Percentiles rank a stretch among this genome's conserved stretches.
These are phyloP conservation scores for Coelogynopora nodosa DNA, from an alignment of 2,888 invertebrate species.

Conservation along the genomic window DNA sequence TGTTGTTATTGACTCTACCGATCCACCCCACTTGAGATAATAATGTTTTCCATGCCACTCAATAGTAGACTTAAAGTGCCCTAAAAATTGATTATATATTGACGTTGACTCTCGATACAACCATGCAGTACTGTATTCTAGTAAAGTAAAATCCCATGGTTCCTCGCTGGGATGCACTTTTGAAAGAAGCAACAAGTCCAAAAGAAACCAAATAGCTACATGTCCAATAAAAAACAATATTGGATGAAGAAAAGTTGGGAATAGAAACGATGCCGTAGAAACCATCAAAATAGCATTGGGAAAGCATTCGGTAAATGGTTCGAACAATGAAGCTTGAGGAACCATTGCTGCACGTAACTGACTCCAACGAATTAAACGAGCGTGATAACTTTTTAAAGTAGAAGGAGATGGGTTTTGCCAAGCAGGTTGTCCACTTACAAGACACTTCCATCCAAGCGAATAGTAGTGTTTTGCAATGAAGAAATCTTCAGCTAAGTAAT, in stretches of 20 bases:
- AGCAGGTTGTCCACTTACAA: constrained; percentile 40
- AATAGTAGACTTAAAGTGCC: too few relatives aligned
- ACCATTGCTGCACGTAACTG: constrained; percentile 38
- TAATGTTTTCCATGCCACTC: too few relatives aligned
- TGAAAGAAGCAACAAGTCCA: constrained; percentile 38
- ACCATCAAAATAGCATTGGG: constrained; percentile 36
- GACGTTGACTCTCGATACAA: constrained; percentile 39
- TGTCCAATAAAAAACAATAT: constrained; percentile 42
- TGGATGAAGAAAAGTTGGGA: constrained; percentile 33
- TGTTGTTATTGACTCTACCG: too few relatives aligned
- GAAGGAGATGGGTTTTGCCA: constrained; percentile 39
- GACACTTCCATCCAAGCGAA: constrained; percentile 11
- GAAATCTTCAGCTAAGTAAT: constrained; percentile 94
- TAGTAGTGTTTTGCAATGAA: constrained; percentile 64
- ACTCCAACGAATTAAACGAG: constrained; percentile 43
- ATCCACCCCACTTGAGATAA: too few relatives aligned
- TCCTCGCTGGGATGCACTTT: constrained; percentile 36
- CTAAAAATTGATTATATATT: too few relatives aligned
- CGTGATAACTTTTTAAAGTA: constrained; percentile 30
- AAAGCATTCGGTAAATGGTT: constrained; percentile 44
- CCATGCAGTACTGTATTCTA: constrained; percentile 40
- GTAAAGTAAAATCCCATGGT: background rate
- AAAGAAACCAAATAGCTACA: constrained; percentile 42
- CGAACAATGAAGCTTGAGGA: constrained; percentile 25
- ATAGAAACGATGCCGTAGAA: constrained; percentile 18